phyloP scores from a whole-genome alignment of 2,797 vertebrate species.

The Pipistrellus kuhlii region DNA sequence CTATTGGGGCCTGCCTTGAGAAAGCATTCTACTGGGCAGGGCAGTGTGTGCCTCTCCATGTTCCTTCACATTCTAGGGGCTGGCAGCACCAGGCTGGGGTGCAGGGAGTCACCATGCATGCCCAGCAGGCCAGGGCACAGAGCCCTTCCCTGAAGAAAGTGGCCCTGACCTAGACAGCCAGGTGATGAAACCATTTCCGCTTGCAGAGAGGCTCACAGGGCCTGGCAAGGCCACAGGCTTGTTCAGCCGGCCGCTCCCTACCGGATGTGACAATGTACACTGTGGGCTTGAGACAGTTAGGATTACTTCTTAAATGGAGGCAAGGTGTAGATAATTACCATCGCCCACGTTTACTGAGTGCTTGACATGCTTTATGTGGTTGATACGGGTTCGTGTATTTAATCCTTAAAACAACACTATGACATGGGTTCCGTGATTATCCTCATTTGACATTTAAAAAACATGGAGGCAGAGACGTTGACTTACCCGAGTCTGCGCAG shows the following conservation, averaged over 20 bases:
- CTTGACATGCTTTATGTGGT: background rate
- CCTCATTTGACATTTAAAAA: background rate
- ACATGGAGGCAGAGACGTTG: background rate
- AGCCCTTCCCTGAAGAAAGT: constrained; percentile 73
- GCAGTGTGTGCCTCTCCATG: background rate
- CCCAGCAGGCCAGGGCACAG: constrained; percentile 13
- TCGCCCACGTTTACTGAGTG: background rate
- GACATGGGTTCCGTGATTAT: background rate
- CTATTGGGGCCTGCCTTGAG: background rate
- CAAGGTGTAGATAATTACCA: constrained; percentile 29
- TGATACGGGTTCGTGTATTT: background rate
- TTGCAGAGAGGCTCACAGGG: constrained; percentile 30
- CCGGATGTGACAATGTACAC: constrained; percentile 51
- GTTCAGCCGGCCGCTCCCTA: constrained; percentile 69
- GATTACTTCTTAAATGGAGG: constrained; percentile 43
- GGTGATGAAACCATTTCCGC: constrained; percentile 77
- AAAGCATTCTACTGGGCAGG: background rate
- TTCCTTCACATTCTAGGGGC: background rate
- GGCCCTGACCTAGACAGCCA: constrained; percentile 55
- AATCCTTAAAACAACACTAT: constrained; percentile 24
- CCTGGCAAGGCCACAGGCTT: constrained; percentile 69
- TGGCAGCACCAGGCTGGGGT: background rate
- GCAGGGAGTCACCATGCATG: background rate
- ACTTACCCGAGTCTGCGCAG: background rate
- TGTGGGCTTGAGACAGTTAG: constrained; percentile 59